Evolutionary conservation across 2,797 vertebrate species (phyloP), one percentile per base, ranked within the genome.

Genomic region (Microctenopoma lineatum): DNA sequence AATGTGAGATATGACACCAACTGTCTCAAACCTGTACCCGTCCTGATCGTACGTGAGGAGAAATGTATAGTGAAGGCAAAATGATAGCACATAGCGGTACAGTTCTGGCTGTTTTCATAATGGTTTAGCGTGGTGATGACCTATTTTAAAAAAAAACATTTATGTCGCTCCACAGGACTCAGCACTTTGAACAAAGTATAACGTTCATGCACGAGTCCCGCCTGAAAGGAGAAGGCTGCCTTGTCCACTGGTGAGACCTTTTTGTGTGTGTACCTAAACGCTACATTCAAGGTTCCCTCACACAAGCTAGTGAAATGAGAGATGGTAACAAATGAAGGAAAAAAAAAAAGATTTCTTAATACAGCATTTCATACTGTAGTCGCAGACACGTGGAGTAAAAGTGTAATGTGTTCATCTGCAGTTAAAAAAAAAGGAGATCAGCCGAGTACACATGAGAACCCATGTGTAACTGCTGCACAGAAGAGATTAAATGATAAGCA

Each of bases 151-250:
- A 82, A 76, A 54, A 42, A 41, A 1, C 0, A 1, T 53, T 59
- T 70, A 44, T 72, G 54, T 4, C 78, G 18, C 71, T 86, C 81
- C 84, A 67, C 91, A 99, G 97, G 87, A 93, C 92, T 65, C 95
- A 98, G 82, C 95, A 98, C 92, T 99, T 99, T 87, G 97, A 96
- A 92, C 93, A 96, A 84, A 98, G 97, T 77, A 97, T 98, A 79
- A 86, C 85, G 62, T 98, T 99, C 87, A 98, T 98, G 79, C 97
- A 98, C 15, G 95, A 98, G 80, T 97, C 95, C 62, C 94, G 97
- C 0, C 94, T 98, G 66, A 93, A 93, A 78, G 94, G 96, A 69
- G 96, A 98, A 85, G 95, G 96, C 86, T 97, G 96, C 81, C 94
- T 99, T 0, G 96, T 99, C 68, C 97, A 99, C 86, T 98, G 97